A percentile compares a stretch with the other conserved stretches of the same genome.
Evolutionary conservation across 2,888 invertebrate genomes (phyloP).

Genomic region (Adelognathus sp.): DNA sequence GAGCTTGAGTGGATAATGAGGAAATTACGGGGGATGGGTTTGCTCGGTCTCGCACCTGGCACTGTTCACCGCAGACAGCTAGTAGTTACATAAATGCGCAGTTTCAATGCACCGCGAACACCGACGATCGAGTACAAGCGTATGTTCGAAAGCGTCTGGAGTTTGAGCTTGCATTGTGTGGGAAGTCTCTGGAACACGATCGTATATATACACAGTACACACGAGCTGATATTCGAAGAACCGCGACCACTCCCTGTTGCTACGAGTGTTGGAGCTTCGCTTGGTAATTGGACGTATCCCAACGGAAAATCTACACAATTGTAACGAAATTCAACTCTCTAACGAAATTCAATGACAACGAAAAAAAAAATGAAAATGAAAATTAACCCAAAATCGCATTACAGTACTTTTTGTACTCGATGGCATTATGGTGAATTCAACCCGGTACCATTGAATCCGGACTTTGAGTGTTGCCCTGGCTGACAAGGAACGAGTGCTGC

Average conservation of each 20-base stretch:
- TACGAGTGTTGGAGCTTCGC: background rate
- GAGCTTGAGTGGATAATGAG: conserved; percentile 68
- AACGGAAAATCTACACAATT: background rate
- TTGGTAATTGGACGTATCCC: background rate
- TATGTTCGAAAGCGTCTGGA: background rate
- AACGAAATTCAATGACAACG: background rate
- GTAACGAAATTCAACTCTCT: background rate
- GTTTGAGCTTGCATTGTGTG: background rate
- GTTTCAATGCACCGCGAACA: conserved; percentile 16
- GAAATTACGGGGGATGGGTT: conserved; percentile 60
- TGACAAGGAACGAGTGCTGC: background rate
- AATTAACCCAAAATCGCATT: no score
- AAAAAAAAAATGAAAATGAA: background rate
- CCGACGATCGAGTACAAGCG: background rate
- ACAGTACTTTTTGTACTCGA: background rate
- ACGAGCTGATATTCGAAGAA: background rate
- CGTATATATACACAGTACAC: background rate
- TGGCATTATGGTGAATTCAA: background rate
- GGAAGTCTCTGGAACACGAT: background rate
- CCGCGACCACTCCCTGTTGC: background rate
- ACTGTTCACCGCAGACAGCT: conserved; percentile 28
- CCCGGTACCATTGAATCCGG: no score
- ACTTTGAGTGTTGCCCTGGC: background rate
- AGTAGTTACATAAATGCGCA: conserved; percentile 50
- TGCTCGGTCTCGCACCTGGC: conserved; percentile 54